Base-by-base conservation (phyloP, 2,797 vertebrate genomes). In the Spea hammondii region DNA sequence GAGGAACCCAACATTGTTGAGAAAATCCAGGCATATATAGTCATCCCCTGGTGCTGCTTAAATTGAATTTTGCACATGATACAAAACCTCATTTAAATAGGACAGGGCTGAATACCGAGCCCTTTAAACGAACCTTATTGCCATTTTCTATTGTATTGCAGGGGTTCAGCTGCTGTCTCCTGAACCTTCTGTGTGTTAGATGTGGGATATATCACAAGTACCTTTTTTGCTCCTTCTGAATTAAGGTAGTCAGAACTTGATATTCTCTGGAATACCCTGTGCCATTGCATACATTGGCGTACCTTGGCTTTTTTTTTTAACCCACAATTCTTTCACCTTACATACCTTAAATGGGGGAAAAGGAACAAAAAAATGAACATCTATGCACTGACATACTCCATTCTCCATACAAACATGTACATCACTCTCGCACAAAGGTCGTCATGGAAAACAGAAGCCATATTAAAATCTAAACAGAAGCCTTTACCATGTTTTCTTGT, bases 391-490 rank as follows among this genome's bases (percentile, higher is more conserved):
- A 70, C 50, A 65, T 68, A 46, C 65, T 79, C 57, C 65, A 64
- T 54, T 70, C 14, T 77, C 48, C 48, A 10, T 49, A 51, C 4
- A 51, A 69, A 66, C 62, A 53, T 45, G 5, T 75, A 49, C 13
- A 70, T 68, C 65, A 67, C 74, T 69, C 5, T 79, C 49, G 70
- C 68, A 73, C 55, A 46, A 44, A 62, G 48, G 57, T 54, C 72
- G 70, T 75, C 78, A 80, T 72, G 78, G 78, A 75, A 75, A 75
- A 67, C 67, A 69, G 65, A 80, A 80, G 78, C 78, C 78, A 80
- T 80, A 80, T 75, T 54, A 65, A 70, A 74, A 75, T 76, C 66
- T 80, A 47, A 65, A 70, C 11, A 70, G 65, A 53, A 4, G n/a
- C 5, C 55, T 59, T 59, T 59, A n/a, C 55, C 5, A 11, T n/a